These are phyloP conservation scores for Crocallis elinguaria DNA, from an alignment of 2,888 invertebrate species.

Conservation along the genomic window DNA sequence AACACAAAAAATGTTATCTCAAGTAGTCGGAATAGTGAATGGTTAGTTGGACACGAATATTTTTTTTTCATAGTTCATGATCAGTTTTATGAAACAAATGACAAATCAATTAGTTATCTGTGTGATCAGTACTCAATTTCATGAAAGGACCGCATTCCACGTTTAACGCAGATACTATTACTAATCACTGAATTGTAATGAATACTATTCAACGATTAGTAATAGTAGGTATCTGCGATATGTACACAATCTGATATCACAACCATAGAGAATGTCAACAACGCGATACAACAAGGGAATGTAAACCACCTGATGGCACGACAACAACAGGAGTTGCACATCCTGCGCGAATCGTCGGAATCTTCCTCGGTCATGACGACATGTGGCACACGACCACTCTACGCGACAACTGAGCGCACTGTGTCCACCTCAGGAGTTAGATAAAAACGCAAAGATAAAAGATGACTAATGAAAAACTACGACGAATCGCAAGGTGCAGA, in stretches of 20 bases:
- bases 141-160: too few relatives aligned
- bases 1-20: too few relatives aligned
- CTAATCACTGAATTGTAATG: too few relatives aligned
- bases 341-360: slow-evolving; percentile 38
- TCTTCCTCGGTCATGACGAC: slow-evolving; percentile 46
- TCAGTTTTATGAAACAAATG: too few relatives aligned
- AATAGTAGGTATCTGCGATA: neutral
- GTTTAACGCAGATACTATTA: too few relatives aligned
- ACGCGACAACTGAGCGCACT: slow-evolving; percentile 43
- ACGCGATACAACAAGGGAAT: neutral
- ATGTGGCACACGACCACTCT: slow-evolving; percentile 19
- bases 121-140: slow-evolving; percentile 2
- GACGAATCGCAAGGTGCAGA: slow-evolving; percentile 44
- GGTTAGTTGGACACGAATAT: too few relatives aligned
- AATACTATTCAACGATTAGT: neutral
- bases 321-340: slow-evolving; percentile 46
- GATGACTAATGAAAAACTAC: slow-evolving; percentile 62
- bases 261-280: slow-evolving; percentile 1
- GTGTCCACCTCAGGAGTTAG: slow-evolving; percentile 51
- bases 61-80: too few relatives aligned
- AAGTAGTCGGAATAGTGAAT: too few relatives aligned
- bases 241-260: neutral
- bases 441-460: slow-evolving; percentile 67
- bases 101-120: too few relatives aligned
- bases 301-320: slow-evolving; percentile 21